These are phyloP conservation scores for Thunnus thynnus DNA, from an alignment of 2,113 vertebrate genomes.

Conservation along the genomic window DNA sequence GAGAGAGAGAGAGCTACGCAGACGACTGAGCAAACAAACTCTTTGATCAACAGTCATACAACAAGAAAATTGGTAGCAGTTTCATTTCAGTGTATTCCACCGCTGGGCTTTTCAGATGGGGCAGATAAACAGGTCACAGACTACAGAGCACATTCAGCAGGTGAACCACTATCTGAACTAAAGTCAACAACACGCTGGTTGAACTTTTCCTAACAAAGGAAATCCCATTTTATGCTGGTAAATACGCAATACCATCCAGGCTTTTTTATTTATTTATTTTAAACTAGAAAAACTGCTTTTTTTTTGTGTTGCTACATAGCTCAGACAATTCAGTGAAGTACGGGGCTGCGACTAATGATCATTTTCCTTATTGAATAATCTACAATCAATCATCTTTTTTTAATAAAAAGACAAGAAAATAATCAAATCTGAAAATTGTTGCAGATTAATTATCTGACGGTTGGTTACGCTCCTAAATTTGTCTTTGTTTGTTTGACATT, in stretches of 20 bases:
- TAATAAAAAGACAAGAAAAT: too few relatives aligned
- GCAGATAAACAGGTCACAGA: neutral
- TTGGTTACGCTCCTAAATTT: too few relatives aligned
- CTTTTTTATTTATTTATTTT: too few relatives aligned
- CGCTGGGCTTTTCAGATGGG: neutral
- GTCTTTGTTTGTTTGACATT: neutral
- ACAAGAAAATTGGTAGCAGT: neutral
- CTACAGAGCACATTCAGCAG: neutral
- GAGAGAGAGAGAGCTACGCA: neutral
- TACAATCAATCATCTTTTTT: too few relatives aligned
- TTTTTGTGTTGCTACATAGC: neutral
- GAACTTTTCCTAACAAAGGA: neutral
- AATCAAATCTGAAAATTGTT: too few relatives aligned
- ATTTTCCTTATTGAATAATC: neutral
- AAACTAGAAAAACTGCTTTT: too few relatives aligned
- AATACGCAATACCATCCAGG: too few relatives aligned
- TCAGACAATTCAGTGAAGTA: neutral
- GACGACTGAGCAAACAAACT: conserved; percentile 9
- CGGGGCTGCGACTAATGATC: neutral
- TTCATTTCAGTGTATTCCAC: neutral
- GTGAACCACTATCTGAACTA: neutral
- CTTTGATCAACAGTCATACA: conserved; percentile 1
- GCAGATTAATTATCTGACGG: too few relatives aligned
- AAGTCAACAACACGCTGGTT: neutral
- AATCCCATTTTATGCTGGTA: too few relatives aligned